These are phyloP conservation scores for Eupristina koningsbergeri DNA, from an alignment of 1,140 invertebrate genomes.

Conservation along the genomic window DNA sequence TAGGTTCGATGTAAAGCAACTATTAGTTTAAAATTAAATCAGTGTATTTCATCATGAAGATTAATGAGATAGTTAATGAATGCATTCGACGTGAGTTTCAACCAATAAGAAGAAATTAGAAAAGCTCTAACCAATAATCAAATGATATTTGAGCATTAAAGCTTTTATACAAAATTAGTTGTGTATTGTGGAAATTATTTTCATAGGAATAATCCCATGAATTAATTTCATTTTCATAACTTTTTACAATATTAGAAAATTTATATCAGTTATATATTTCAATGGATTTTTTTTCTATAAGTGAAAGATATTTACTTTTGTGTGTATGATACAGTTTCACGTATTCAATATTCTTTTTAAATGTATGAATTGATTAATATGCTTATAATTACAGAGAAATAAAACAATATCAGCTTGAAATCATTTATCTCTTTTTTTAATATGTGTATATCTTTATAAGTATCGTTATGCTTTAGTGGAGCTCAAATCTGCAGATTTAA, in stretches of 20 bases:
- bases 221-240: no score
- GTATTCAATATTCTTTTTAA: background rate
- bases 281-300: no score
- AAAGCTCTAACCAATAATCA: background rate
- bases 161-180: background rate
- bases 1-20: background rate
- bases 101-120: background rate
- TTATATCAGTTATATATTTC: no score
- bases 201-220: no score
- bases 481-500: background rate
- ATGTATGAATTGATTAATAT: no score
- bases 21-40: background rate
- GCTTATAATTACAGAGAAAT: no score
- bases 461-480: background rate
- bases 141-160: background rate
- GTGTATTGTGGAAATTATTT: background rate
- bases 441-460: background rate
- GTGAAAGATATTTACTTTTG: no score
- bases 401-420: background rate
- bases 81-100: conserved; percentile 56
- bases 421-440: no score
- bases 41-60: conserved; percentile 53
- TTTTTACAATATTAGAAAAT: no score
- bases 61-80: conserved; percentile 53
- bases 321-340: no score